Base-by-base conservation (phyloP, 2,888 invertebrate genomes). In the Thalpophila matura region DNA sequence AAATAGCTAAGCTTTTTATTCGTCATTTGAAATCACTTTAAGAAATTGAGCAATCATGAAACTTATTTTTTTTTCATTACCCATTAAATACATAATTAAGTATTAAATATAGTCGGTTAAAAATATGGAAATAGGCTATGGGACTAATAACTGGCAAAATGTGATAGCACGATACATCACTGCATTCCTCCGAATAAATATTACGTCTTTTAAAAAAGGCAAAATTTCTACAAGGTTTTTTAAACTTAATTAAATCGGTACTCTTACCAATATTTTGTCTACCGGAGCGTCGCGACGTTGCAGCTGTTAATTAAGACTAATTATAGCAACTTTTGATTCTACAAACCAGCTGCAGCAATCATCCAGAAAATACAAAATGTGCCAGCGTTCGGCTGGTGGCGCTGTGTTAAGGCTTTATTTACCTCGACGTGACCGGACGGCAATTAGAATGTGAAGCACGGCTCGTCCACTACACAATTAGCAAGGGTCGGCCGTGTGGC, bases 401-500 rank as follows among this genome's bases (percentile, higher is more conserved):
- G n/a, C 18, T 54, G 14, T 50, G 31, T 49, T 50, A 33, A 37
- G 47, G 43, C 33, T 63, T 16, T 55, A 57, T 53, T 53, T 53
- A 57, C 37, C 22, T 37, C 33, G 50, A 31, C n/a, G 16, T 49
- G 58, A 38, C 38, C 53, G 45, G 45, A 24, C 57, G 33, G 33
- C 38, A 54, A 57, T 54, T 69, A 74, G 53, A 67, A 53, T 18
- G 55, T 53, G 29, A 47, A 56, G 26, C 56, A 20, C 26, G n/a
- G 18, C 26, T 9, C 22, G 27, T 5, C 22, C 51, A 18, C 37
- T n/a, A 49, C 38, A 37, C 57, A 45, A 35, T 57, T 49, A 65
- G 27, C 51, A 27, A 9, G 22, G 14, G n/a, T n/a, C 33, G 16
- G 29, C 3, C 7, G 33, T 26, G 50, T 10, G 1, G 40, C 12